Base-by-base conservation (phyloP, 2,888 invertebrate species). In the Ptilodon capucinus region DNA sequence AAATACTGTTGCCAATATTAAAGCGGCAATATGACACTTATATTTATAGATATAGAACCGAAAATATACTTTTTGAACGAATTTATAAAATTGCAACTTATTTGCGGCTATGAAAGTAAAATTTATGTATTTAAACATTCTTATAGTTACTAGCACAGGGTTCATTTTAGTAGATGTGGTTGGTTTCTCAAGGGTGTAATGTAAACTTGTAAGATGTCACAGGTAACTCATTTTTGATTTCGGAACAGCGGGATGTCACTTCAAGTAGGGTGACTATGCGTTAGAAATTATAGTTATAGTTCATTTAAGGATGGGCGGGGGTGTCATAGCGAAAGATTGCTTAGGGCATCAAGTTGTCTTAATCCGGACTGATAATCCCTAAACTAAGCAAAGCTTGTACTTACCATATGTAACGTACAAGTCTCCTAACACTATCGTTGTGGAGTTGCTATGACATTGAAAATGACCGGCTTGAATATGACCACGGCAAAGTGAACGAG, bases 211-310 rank as follows among this genome's bases (percentile, higher is more conserved):
- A 48, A 40, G 30, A 42, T 25, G 25, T 58, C 48, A 35, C 47
- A 40, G 21, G 48, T 48, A 44, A 64, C 52, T 60, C 57, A 68
- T 68, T 68, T 68, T 64, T 64, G 66, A 61, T 68, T 61, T 44
- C 44, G 60, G 25, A 50, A 44, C 69, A 6, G 46, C 69, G 64
- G 68, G 68, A 32, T 51, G 54, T 57, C 57, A 55, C 46, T 44
- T 57, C 36, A 17, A 5, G 36, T 40, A 48, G 42, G 58, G 48
- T 46, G 46, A 40, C 19, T 32, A 3, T 4, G n/a, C 1, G 0
- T 9, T 32, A 9, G 9, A 35, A 35, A 35, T n/a, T n/a, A n/a
- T n/a, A n/a, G n/a, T n/a, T n/a, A n/a, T n/a, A n/a, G n/a, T n/a
- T n/a, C n/a, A n/a, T n/a, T n/a, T n/a, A n/a, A n/a, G n/a, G n/a